These are phyloP conservation scores for Porites lobata DNA, from an alignment of 92 coral and sea anemone species.

Conservation along the genomic window DNA sequence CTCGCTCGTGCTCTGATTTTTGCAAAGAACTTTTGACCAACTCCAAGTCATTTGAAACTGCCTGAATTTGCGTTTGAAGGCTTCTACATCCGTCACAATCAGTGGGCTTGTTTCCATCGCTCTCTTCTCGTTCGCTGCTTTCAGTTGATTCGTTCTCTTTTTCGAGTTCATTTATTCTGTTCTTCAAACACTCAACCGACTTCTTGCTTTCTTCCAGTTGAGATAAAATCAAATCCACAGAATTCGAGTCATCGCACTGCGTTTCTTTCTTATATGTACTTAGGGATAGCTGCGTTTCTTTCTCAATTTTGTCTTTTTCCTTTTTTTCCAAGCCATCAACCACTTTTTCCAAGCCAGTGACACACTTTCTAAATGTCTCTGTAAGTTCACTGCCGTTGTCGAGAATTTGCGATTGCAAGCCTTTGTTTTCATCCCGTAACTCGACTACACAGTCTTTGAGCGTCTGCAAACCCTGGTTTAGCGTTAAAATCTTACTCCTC, in stretches of 20 bases:
- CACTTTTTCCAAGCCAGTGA: conserved; percentile 67
- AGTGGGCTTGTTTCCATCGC: neutral
- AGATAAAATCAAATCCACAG: conserved; percentile 49
- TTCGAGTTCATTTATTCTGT: conserved; percentile 33
- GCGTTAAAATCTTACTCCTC: conserved; percentile 45
- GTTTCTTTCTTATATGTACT: conserved; percentile 32
- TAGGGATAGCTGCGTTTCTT: conserved; percentile 42
- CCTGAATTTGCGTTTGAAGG: conserved; percentile 55
- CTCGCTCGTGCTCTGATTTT: conserved; percentile 76
- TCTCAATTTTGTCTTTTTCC: conserved; percentile 9
- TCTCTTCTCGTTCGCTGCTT: neutral
- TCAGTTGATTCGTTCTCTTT: conserved; percentile 8
- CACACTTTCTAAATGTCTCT: conserved; percentile 64
- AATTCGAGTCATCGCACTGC: conserved; percentile 45
- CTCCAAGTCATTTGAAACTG: conserved; percentile 64
- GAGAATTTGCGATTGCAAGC: conserved; percentile 64
- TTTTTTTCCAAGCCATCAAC: conserved; percentile 43
- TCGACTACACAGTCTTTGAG: conserved; percentile 65
- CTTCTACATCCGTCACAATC: conserved; percentile 70
- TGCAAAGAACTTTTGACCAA: conserved; percentile 51
- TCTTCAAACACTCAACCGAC: conserved; percentile 37
- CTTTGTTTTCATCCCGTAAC: conserved; percentile 65
- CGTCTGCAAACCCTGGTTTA: conserved; percentile 64
- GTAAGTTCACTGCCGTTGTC: conserved; percentile 64
- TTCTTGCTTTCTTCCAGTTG: conserved; percentile 78